Conservation (phyloP, 1,140 invertebrate species). For the Gerris buenoi region DNA sequence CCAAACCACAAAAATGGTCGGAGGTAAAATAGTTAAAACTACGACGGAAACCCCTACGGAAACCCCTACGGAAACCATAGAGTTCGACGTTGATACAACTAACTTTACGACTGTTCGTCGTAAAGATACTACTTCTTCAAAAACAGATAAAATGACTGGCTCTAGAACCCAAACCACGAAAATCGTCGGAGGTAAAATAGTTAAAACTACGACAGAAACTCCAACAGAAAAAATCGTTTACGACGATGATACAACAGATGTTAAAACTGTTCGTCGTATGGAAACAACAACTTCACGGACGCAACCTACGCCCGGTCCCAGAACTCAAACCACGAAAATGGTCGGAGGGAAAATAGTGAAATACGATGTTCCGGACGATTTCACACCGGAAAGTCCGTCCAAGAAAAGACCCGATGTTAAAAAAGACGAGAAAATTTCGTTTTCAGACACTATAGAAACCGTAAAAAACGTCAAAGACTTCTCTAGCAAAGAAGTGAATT, state of each 20-base stretch:
- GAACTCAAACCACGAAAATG: too few species aligned
- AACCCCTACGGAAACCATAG: neutral
- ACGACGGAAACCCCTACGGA: too few species aligned
- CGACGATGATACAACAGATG: neutral
- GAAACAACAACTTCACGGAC: neutral
- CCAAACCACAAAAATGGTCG: too few species aligned
- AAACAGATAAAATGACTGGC: neutral
- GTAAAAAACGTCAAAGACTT: neutral
- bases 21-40: too few species aligned
- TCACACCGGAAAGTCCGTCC: too few species aligned
- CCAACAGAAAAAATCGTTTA: neutral
- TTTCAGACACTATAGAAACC: neutral
- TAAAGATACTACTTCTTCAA: neutral
- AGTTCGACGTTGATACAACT: too few species aligned
- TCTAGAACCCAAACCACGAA: too few species aligned
- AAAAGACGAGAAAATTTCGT: too few species aligned
- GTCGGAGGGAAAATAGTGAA: too few species aligned
- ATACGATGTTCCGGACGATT: too few species aligned
- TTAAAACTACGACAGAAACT: neutral
- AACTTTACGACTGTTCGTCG: neutral
- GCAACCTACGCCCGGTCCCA: neutral
- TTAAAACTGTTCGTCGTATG: neutral
- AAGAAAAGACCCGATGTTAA: too few species aligned
- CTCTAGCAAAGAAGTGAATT: neutral
- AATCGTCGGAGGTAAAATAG: constrained; percentile 18